Percentiles rank a stretch among this genome's conserved stretches.
phyloP scores from a whole-genome alignment of 2,888 invertebrate genomes.

The Aleiodes testaceus region DNA sequence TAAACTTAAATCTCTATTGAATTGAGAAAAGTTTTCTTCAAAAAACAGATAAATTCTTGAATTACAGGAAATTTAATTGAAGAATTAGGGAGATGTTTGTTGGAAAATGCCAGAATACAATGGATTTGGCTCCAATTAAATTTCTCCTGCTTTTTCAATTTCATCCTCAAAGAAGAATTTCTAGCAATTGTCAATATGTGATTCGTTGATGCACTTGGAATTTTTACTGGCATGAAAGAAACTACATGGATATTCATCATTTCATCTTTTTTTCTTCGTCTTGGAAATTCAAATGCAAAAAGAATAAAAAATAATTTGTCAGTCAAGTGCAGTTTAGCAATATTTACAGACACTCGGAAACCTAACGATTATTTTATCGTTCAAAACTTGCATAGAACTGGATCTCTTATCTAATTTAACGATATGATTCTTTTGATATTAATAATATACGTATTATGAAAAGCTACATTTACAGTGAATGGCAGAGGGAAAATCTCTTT shows the following conservation, averaged over 20 bases:
- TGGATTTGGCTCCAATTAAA: neutral
- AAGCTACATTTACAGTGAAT: conserved; percentile 20
- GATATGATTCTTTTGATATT: conserved; percentile 30
- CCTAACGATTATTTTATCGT: neutral
- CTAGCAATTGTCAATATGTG: neutral
- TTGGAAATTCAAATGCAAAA: neutral
- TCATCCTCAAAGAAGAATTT: neutral
- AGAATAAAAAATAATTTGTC: conserved; percentile 17
- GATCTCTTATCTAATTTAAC: neutral
- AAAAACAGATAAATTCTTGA: neutral
- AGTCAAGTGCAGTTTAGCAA: conserved; percentile 26
- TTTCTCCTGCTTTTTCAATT: neutral
- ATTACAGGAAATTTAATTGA: too few species aligned
- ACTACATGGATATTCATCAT: neutral
- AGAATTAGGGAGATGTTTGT: too few species aligned
- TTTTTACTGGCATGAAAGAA: neutral
- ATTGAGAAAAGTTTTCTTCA: neutral
- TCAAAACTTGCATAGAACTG: neutral
- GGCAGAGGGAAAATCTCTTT: conserved; percentile 1
- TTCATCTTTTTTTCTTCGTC: too few species aligned
- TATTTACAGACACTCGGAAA: conserved; percentile 18
- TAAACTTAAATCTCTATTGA: neutral
- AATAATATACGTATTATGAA: conserved; percentile 2
- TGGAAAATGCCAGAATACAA: too few species aligned
- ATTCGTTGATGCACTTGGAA: too few species aligned